Conservation (phyloP, 2,113 vertebrate genomes). For the Coreoperca whiteheadi region DNA sequence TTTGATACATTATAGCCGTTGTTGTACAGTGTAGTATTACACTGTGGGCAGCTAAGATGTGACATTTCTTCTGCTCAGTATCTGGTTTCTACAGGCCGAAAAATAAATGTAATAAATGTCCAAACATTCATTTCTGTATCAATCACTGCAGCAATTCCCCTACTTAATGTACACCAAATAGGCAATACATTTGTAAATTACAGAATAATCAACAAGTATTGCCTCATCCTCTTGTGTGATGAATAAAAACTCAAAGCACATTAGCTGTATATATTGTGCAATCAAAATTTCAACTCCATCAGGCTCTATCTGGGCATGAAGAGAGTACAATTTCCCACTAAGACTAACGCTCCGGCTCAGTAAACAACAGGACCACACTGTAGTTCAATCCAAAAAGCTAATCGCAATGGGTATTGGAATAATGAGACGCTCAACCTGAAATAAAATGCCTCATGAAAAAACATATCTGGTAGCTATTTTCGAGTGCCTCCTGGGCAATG, state of each 20-base stretch:
- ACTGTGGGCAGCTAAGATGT: too few species aligned
- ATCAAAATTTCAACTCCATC: constrained; percentile 64
- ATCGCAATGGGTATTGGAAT: constrained; percentile 62
- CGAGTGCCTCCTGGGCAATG: constrained; percentile 62
- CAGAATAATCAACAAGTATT: constrained; percentile 36
- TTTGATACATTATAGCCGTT: not conserved
- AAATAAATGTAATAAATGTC: constrained; percentile 5
- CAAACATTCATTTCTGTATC: not conserved
- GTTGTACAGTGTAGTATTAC: not conserved
- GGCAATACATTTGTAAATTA: constrained; percentile 54
- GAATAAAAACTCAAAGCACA: constrained; percentile 62
- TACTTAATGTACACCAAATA: constrained; percentile 23
- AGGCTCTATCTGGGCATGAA: constrained; percentile 60
- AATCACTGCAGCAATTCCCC: constrained; percentile 13
- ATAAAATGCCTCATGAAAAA: constrained; percentile 75
- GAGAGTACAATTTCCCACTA: constrained; percentile 62
- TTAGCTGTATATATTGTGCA: constrained; percentile 62
- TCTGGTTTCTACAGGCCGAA: not conserved
- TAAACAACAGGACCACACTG: constrained; percentile 61
- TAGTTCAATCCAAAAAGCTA: constrained; percentile 62
- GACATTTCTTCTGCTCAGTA: not conserved
- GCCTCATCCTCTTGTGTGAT: constrained; percentile 41
- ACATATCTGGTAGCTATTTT: constrained; percentile 68
- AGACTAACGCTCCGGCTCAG: constrained; percentile 46
- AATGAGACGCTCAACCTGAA: constrained; percentile 72